phyloP scores from a whole-genome alignment of 2,113 vertebrate species.

The Enhydra lutris region DNA sequence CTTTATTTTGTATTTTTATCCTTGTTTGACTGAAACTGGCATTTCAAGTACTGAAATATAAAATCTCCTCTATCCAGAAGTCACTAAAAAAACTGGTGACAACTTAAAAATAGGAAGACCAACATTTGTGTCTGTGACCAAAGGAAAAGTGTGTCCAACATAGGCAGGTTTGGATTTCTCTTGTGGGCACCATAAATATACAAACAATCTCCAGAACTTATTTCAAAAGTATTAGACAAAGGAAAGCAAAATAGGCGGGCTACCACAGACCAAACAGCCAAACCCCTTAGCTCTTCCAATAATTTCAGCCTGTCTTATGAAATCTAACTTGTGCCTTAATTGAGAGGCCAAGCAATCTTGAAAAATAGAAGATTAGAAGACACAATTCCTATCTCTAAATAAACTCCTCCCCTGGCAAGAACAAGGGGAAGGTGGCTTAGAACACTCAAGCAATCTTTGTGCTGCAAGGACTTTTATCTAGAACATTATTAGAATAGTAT shows the following conservation, averaged over 20 bases:
- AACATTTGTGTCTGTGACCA: slow-evolving; percentile 9
- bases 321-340: slow-evolving; percentile 14
- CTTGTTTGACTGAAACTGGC: not conserved
- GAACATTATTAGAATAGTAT: not conserved
- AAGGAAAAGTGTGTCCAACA: slow-evolving; percentile 39
- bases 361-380: not conserved
- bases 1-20: slow-evolving; percentile 45
- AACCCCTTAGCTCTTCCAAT: not conserved
- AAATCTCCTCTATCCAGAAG: slow-evolving; percentile 16
- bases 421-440: not conserved
- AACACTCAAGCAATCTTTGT: not conserved
- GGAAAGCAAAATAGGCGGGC: not conserved
- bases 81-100: not conserved
- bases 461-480: not conserved
- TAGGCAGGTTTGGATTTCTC: not conserved
- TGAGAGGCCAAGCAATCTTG: not conserved
- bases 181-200: not conserved
- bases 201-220: not conserved
- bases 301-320: slow-evolving; percentile 28
- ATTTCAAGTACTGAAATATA: slow-evolving; percentile 39
- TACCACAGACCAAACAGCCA: not conserved
- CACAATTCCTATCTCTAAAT: not conserved
- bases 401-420: not conserved
- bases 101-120: not conserved
- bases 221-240: slow-evolving; percentile 39